These are phyloP conservation scores for Vidua macroura DNA, from an alignment of 2,113 vertebrate species.

Conservation along the genomic window DNA sequence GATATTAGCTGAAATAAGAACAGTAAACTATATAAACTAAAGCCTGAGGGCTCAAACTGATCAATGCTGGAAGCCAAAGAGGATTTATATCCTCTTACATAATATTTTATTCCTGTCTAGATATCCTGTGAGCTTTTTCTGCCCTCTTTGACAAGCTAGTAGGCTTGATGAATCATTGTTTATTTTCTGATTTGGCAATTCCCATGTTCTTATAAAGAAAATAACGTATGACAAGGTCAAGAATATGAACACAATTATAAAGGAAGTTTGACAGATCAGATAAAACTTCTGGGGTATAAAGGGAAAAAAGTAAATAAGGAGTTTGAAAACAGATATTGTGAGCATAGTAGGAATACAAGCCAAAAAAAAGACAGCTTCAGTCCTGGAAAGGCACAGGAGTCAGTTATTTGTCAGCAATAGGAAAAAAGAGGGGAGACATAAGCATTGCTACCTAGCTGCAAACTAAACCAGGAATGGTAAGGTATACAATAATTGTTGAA, in stretches of 20 bases:
- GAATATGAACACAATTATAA: conserved; percentile 48
- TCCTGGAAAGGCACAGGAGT: not conserved
- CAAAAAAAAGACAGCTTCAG: not conserved
- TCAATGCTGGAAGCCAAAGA: conserved; percentile 27
- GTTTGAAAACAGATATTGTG: not conserved
- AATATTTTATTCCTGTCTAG: conserved; percentile 1
- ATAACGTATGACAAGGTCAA: conserved; percentile 52
- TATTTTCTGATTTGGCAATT: conserved; percentile 54
- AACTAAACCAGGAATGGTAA: not conserved
- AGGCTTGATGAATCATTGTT: conserved; percentile 45
- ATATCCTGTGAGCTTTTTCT: conserved; percentile 31
- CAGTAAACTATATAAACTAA: not conserved
- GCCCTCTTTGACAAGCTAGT: conserved; percentile 36
- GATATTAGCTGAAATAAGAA: not conserved
- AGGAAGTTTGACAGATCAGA: conserved; percentile 51
- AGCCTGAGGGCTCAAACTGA: conserved; percentile 28
- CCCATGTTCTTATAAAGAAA: conserved; percentile 41
- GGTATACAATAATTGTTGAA: not conserved
- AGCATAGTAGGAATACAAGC: not conserved
- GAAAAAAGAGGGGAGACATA: not conserved
- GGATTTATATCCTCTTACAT: conserved; percentile 12
- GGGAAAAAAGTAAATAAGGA: conserved; percentile 20
- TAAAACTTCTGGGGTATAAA: conserved; percentile 19
- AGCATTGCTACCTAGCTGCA: not conserved
- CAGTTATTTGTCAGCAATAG: not conserved